Evolutionary conservation across 1,140 invertebrate genomes (phyloP).

Genomic region (Caenorhabditis latens): DNA sequence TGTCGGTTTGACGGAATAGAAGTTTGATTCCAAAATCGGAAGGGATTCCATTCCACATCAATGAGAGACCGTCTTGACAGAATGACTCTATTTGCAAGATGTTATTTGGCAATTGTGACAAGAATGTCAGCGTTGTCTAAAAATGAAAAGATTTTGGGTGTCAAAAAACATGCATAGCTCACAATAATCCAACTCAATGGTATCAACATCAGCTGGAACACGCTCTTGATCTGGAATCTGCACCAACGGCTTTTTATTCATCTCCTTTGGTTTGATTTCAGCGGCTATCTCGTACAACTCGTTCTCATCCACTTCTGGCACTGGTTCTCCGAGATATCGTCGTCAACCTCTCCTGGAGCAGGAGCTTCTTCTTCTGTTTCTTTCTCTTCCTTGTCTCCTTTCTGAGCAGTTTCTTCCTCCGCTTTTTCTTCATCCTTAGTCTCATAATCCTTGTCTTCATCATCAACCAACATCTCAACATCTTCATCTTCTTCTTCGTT

Average conservation of each 20-base stretch:
- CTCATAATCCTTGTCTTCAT: neutral
- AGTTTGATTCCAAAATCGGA: conserved; percentile 62
- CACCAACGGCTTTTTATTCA: conserved; percentile 60
- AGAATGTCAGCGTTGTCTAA: conserved; percentile 66
- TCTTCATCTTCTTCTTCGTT: conserved; percentile 11
- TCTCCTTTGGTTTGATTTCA: conserved; percentile 57
- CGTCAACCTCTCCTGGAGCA: neutral
- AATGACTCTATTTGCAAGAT: conserved; percentile 65
- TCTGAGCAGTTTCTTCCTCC: too few species aligned
- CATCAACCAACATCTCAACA: conserved; percentile 13
- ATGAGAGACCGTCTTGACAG: conserved; percentile 62
- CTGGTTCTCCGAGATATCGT: conserved; percentile 59
- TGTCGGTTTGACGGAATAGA: conserved; percentile 35
- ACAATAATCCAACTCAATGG: conserved; percentile 67
- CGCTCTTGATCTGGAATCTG: conserved; percentile 62
- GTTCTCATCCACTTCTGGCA: conserved; percentile 65
- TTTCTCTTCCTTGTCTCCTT: neutral
- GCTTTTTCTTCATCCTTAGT: neutral
- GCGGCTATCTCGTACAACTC: conserved; percentile 59
- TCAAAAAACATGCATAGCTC: too few species aligned
- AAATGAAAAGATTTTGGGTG: neutral
- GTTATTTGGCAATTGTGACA: conserved; percentile 61
- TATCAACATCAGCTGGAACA: conserved; percentile 56
- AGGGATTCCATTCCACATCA: conserved; percentile 67
- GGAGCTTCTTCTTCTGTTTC: neutral